Evolutionary conservation across 1,140 invertebrate genomes (phyloP).

Genomic region (Belonocnema kinseyi): DNA sequence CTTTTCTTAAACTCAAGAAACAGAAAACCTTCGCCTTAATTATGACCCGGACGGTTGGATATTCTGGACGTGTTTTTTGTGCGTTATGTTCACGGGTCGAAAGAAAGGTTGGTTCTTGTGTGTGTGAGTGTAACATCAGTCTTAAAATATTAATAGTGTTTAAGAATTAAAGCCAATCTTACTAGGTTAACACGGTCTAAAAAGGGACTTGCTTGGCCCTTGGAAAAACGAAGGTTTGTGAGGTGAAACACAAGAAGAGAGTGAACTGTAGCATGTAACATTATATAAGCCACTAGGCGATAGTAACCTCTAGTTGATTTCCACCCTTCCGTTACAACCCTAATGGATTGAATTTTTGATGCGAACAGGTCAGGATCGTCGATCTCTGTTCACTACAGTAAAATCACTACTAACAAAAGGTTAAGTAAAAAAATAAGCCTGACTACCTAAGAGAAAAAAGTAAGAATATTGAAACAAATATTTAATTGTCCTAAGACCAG

Average conservation of each 20-base stretch:
- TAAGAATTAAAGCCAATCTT: slow-evolving; percentile 70
- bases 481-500: background rate
- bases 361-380: slow-evolving; percentile 57
- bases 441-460: background rate
- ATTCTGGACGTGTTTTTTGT: background rate
- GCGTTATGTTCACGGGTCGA: background rate
- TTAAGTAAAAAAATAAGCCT: background rate
- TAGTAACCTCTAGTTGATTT: slow-evolving; percentile 48
- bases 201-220: slow-evolving; percentile 48
- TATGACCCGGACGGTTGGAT: background rate
- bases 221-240: slow-evolving; percentile 41
- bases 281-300: slow-evolving; percentile 43
- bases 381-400: slow-evolving; percentile 45
- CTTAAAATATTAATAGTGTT: slow-evolving; percentile 63
- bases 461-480: background rate
- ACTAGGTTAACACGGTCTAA: slow-evolving; percentile 59
- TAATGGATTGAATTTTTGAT: slow-evolving; percentile 70
- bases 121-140: slow-evolving; percentile 46
- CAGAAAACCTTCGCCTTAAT: slow-evolving; percentile 9
- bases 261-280: slow-evolving; percentile 53
- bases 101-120: slow-evolving; percentile 34
- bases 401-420: background rate
- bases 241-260: slow-evolving; percentile 40
- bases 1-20: background rate
- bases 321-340: slow-evolving; percentile 33